Percentiles rank a stretch among this genome's conserved stretches.
These are phyloP conservation scores for Leptura quadrifasciata DNA, from an alignment of 2,888 invertebrate genomes.

Conservation along the genomic window DNA sequence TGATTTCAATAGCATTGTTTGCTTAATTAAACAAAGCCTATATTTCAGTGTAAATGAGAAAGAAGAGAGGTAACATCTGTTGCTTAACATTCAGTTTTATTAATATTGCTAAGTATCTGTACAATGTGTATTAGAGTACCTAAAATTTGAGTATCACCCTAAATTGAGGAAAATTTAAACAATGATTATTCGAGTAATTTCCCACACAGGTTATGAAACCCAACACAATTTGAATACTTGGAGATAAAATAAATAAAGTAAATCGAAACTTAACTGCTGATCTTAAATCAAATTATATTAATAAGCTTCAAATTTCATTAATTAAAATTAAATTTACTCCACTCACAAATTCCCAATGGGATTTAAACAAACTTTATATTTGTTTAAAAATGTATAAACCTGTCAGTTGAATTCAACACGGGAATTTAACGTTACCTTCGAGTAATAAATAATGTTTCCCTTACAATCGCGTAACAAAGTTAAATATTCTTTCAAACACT, in stretches of 20 bases:
- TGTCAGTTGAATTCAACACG: background rate
- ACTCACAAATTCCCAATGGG: background rate
- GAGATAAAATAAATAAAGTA: no score
- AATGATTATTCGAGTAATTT: no score
- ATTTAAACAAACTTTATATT: background rate
- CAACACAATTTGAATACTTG: background rate
- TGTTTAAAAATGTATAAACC: background rate
- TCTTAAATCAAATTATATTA: no score
- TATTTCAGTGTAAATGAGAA: background rate
- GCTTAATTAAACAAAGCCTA: background rate
- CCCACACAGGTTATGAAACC: no score
- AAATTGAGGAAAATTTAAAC: background rate
- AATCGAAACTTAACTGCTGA: no score
- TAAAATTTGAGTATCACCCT: background rate
- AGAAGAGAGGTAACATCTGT: background rate
- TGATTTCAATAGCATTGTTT: background rate
- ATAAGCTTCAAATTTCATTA: no score
- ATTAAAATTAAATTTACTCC: no score
- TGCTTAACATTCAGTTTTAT: background rate
- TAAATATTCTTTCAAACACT: conserved; percentile 29
- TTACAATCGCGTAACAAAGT: conserved; percentile 18
- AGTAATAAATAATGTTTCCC: conserved; percentile 6
- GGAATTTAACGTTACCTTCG: background rate
- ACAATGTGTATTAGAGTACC: background rate
- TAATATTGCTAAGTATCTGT: background rate